Evolutionary conservation across 1,140 invertebrate genomes (phyloP).

Genomic region (Drosophila miranda): DNA sequence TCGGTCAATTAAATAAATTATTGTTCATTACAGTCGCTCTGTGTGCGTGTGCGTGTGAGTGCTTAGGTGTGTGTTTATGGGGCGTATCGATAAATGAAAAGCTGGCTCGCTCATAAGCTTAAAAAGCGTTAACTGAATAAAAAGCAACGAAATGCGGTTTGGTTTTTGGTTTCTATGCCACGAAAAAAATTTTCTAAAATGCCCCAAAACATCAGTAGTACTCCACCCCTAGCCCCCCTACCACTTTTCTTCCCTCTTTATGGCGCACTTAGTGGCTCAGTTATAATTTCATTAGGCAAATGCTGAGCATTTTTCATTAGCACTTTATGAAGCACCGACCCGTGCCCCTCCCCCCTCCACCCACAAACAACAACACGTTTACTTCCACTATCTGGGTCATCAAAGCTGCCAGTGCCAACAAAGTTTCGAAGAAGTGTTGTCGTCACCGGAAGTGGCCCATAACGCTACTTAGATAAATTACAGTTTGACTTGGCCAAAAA

Average conservation of each 20-base stretch:
- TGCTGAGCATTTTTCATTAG: slow-evolving; percentile 78
- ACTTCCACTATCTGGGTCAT: slow-evolving; percentile 72
- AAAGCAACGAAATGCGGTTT: slow-evolving; percentile 33
- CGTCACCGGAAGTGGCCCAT: slow-evolving; percentile 62
- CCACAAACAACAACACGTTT: slow-evolving; percentile 71
- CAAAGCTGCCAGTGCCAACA: slow-evolving; percentile 56
- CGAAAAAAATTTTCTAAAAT: slow-evolving; percentile 53
- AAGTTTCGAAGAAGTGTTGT: slow-evolving; percentile 47
- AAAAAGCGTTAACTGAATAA: slow-evolving; percentile 65
- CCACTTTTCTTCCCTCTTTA: slow-evolving; percentile 36
- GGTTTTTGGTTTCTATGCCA: slow-evolving; percentile 26
- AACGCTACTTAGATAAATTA: slow-evolving; percentile 62
- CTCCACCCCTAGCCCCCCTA: background rate
- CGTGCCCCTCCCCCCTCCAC: no score
- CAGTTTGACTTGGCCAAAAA: slow-evolving; percentile 48
- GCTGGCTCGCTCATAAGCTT: slow-evolving; percentile 49
- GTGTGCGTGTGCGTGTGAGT: slow-evolving; percentile 33
- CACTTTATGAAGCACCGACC: slow-evolving; percentile 42
- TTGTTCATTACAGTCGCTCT: slow-evolving; percentile 58
- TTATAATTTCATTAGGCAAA: slow-evolving; percentile 79
- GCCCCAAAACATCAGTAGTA: slow-evolving; percentile 21
- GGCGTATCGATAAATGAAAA: slow-evolving; percentile 57
- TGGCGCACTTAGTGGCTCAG: slow-evolving; percentile 67
- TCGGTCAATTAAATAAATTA: slow-evolving; percentile 80
- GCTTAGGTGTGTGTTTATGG: slow-evolving; percentile 22